Base-by-base conservation (phyloP, 2,888 invertebrate genomes). In the Lomographa bimaculata region DNA sequence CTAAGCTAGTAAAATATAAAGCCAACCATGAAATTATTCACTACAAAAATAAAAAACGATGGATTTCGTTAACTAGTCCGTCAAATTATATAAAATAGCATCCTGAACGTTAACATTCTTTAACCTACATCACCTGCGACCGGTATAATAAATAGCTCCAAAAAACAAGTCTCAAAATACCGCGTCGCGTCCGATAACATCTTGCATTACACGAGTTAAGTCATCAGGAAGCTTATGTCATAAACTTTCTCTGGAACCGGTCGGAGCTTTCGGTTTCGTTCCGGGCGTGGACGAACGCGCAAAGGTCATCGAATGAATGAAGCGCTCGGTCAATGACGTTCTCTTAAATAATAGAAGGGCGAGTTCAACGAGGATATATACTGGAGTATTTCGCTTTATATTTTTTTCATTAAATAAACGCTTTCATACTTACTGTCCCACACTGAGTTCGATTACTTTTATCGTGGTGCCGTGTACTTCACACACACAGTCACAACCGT, bases 191-290 rank as follows among this genome's bases (percentile, higher is more conserved):
- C 8, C 24, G 47, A 45, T 47, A 50, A 27, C 29, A 47, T 51
- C 45, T 40, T 18, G 23, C 10, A 25, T 32, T 42, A 41, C 41
- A 34, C 6, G 40, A 34, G 47, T 47, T 42, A 47, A 50, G 42
- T 45, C 47, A 47, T 39, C 35, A 36, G 37, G 20, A 32, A n/a
- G 19, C 21, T 37, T 43, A 43, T 43, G 20, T 43, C 42, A 43
- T 36, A 43, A 7, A 37, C 42, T 43, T 43, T 43, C 42, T 29
- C 36, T 21, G 8, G 23, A 26, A 32, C 42, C 27, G 36, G 27
- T 7, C 7, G 6, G 23, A 32, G 36, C 42, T 43, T 43, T 43
- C 42, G 27, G 36, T 43, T 43, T 43, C 30, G 35, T 35, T 25
- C 25, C 40, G 41, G 29, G 20, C 12, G 12, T 12, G 11, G 20